Percentiles rank a stretch among this genome's conserved stretches.
Conservation (phyloP, 2,797 vertebrate genomes). For the Gobionotothen gibberifrons region DNA sequence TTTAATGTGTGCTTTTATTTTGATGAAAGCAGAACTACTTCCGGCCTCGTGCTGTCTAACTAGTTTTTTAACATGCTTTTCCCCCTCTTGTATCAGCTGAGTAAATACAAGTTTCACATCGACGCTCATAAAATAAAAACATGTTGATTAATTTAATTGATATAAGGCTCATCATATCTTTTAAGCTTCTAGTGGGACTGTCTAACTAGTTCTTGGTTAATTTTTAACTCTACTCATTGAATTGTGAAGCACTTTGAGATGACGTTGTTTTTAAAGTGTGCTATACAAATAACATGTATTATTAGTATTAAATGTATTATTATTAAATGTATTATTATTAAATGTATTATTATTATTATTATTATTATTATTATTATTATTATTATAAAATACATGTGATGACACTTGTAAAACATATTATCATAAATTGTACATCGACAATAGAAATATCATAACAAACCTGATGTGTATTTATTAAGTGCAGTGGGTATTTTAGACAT, state of each 20-base stretch:
- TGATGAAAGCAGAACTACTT: slow-evolving; percentile 14
- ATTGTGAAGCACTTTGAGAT: no score
- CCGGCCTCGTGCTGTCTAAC: background rate
- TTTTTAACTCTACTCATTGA: no score
- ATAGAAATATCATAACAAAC: background rate
- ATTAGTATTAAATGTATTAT: no score
- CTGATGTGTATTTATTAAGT: background rate
- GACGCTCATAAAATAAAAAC: slow-evolving; percentile 8
- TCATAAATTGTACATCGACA: background rate
- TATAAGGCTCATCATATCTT: background rate
- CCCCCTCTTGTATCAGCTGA: background rate
- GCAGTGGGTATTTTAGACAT: background rate
- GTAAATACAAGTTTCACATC: slow-evolving; percentile 10
- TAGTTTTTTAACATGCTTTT: background rate
- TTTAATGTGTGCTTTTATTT: slow-evolving; percentile 34
- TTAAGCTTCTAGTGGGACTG: background rate
- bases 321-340: no score
- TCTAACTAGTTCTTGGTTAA: background rate
- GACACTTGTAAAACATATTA: background rate
- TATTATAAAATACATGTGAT: background rate
- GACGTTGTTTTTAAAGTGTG: no score
- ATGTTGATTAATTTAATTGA: fast-evolving
- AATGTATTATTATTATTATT: background rate
- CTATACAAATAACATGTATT: no score
- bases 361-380: background rate